Base-by-base conservation (phyloP, 2,888 invertebrate genomes). In the Callinectes sapidus region DNA sequence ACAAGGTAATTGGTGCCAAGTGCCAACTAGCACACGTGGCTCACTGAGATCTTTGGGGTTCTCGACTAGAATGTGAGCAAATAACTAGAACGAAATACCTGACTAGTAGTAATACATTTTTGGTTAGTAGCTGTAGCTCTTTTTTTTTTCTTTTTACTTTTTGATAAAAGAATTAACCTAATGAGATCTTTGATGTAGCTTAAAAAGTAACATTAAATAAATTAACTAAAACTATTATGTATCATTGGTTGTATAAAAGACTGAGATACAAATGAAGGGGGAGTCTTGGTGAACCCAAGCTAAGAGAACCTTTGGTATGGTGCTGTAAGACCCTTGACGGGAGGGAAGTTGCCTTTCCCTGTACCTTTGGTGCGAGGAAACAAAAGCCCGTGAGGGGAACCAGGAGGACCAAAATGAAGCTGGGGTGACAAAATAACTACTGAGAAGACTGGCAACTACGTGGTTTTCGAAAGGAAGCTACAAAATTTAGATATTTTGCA, bases 1-100 rank as follows among this genome's bases (percentile, higher is more conserved):
- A 35, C 35, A 35, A 10, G 18, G 14, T 81, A 81, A 35, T 32
- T 32, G 81, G 13, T 32, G 81, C 35, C 81, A 81, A 35, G 35
- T 81, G 81, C 16, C 28, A 16, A 81, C 81, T 35, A 81, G 14
- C 32, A 18, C 87, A 77, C 88, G 23, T 81, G 88, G n/a, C 88
- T 35, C 42, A 71, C 6, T 91, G 91, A 91, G 88, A 89, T 91
- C 91, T 91, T 91, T 91, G 91, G 91, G 32, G 13, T 81, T 35
- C 2, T n/a, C 32, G 32, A 81, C 81, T 81, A 81, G 81, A 81
- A 13, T 13, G 13, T 35, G 14, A 81, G 35, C 42, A 28, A 90
- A 42, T 81, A 14, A 71, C 71, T 61, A 77, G 90, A 81, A 23
- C 18, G 48, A 28, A 89, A 39, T 55, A 77, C 89, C 42, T 90